These are phyloP conservation scores for Hydrocynus forskahlii DNA, from an alignment of 2,797 vertebrate genomes.

Conservation along the genomic window DNA sequence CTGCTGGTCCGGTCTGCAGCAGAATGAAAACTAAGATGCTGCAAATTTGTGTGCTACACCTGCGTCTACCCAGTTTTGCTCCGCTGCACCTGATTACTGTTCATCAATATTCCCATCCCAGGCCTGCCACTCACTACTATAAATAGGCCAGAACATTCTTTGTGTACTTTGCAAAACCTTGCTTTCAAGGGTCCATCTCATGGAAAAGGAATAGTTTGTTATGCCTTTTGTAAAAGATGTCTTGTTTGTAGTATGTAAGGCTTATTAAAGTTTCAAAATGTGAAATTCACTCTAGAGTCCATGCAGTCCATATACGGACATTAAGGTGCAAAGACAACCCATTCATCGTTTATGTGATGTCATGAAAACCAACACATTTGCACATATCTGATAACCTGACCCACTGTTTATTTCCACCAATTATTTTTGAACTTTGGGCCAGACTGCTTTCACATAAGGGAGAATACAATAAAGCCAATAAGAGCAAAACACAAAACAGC, in stretches of 20 bases:
- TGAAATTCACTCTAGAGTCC: too few species aligned
- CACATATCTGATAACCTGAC: too few species aligned
- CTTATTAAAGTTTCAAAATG: too few species aligned
- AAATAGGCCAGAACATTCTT: not conserved
- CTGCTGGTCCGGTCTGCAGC: not conserved
- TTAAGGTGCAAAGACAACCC: not conserved
- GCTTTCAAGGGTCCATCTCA: not conserved
- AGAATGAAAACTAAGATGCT: not conserved
- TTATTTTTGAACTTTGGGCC: not conserved
- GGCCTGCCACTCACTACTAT: not conserved
- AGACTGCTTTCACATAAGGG: not conserved
- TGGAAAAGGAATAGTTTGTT: not conserved
- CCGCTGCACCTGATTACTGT: not conserved
- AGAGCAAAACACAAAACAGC: not conserved
- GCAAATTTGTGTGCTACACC: not conserved
- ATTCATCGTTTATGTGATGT: not conserved
- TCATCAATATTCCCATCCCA: not conserved
- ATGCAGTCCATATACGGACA: not conserved
- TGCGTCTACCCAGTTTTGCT: not conserved
- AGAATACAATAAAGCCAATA: not conserved
- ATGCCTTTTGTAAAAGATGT: not conserved
- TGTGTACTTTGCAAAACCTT: not conserved
- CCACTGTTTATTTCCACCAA: too few species aligned
- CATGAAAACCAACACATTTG: not conserved
- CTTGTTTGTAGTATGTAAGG: not conserved